Conservation (phyloP, 2,113 vertebrate species). For the Gobio gobio region DNA sequence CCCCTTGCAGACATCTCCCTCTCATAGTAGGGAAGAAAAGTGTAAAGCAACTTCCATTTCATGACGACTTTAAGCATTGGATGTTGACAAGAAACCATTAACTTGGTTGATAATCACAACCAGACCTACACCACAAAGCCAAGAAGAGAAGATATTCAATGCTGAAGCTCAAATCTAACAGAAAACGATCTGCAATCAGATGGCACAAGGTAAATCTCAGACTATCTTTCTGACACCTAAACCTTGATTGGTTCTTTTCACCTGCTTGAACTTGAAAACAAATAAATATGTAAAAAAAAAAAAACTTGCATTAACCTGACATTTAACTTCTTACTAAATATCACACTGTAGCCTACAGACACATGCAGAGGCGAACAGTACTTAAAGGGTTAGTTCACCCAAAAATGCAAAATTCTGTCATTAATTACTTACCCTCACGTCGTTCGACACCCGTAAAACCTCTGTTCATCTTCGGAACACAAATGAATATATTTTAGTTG, state of each 20-base stretch:
- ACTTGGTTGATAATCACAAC: neutral
- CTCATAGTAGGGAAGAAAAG: too few relatives aligned
- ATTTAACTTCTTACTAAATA: neutral
- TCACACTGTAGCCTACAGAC: neutral
- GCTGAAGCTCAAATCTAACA: neutral
- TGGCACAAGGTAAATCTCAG: neutral
- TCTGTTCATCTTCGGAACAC: too few relatives aligned
- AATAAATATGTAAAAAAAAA: neutral
- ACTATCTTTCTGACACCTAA: neutral
- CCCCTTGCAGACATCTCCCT: too few relatives aligned
- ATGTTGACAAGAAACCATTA: too few relatives aligned
- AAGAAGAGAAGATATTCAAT: neutral
- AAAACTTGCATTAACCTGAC: neutral
- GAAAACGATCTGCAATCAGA: neutral
- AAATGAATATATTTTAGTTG: too few relatives aligned
- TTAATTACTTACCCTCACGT: too few relatives aligned
- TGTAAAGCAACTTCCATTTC: too few relatives aligned
- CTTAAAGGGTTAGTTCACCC: too few relatives aligned
- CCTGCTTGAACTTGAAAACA: neutral
- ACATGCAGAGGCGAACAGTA: neutral
- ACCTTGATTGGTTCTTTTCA: neutral
- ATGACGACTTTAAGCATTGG: too few relatives aligned
- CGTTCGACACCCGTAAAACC: too few relatives aligned
- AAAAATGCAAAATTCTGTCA: too few relatives aligned
- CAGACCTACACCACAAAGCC: neutral